Conservation (phyloP, 2,113 vertebrate species). For the Myiagra hebetior region DNA sequence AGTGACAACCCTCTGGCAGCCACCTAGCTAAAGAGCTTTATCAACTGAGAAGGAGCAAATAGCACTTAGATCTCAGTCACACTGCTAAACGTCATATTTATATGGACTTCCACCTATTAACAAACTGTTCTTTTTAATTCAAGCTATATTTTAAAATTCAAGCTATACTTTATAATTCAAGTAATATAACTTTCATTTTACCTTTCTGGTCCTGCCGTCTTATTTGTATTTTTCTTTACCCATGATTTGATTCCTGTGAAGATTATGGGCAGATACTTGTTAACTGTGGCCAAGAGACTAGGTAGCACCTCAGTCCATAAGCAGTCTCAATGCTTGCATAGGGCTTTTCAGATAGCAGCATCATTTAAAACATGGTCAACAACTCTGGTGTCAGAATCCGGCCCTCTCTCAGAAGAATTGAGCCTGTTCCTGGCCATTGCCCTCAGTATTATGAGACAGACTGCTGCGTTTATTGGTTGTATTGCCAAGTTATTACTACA, state of each 20-base stretch:
- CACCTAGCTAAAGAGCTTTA: accelerated
- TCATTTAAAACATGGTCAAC: background rate
- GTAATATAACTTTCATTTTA: background rate
- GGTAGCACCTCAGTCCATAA: background rate
- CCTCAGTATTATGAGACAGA: background rate
- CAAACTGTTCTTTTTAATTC: background rate
- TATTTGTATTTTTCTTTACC: background rate
- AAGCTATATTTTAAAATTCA: background rate
- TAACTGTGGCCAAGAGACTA: background rate
- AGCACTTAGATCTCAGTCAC: background rate
- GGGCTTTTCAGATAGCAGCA: background rate
- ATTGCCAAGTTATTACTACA: background rate
- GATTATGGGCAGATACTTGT: background rate
- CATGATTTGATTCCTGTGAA: background rate
- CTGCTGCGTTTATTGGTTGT: background rate
- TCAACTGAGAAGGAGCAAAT: background rate
- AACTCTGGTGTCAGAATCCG: background rate
- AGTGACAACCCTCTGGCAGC: background rate
- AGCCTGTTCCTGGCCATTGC: background rate
- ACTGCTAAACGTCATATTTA: background rate
- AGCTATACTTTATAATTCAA: too few relatives aligned
- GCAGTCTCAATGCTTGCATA: background rate
- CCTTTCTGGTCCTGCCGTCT: background rate
- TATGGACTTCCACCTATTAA: background rate
- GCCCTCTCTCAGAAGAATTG: background rate